A percentile compares a stretch with the other conserved stretches of the same genome.
Conservation (phyloP, 2,797 vertebrate species). For the Staurois parvus region DNA sequence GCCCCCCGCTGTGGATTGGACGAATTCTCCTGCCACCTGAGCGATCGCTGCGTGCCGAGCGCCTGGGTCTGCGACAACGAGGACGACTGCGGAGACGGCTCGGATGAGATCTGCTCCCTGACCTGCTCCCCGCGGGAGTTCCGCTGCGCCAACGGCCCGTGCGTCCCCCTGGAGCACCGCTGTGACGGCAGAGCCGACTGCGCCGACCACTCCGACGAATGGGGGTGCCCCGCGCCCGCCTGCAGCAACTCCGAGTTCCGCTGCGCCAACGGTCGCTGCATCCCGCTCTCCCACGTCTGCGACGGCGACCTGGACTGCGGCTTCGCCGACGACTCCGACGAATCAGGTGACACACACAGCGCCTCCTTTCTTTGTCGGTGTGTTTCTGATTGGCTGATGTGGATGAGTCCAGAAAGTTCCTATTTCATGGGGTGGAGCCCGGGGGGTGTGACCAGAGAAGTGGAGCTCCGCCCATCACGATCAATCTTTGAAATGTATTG, state of each 20-base stretch:
- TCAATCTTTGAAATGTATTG: not conserved
- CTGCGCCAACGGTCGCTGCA: constrained; percentile 80
- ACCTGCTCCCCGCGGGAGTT: constrained; percentile 80
- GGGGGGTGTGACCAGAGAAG: too few relatives aligned
- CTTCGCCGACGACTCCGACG: constrained; percentile 82
- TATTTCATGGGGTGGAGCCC: too few relatives aligned
- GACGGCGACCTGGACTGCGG: constrained; percentile 80
- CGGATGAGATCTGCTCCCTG: constrained; percentile 83
- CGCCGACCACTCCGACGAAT: constrained; percentile 85
- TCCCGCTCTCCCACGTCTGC: constrained; percentile 72
- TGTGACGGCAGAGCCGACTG: constrained; percentile 86
- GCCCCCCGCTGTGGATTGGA: constrained; percentile 74
- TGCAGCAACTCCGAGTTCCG: constrained; percentile 77
- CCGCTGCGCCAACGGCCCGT: constrained; percentile 81
- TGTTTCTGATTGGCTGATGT: too few relatives aligned
- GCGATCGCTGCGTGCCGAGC: constrained; percentile 82
- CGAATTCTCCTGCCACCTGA: constrained; percentile 78
- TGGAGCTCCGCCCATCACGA: not conserved
- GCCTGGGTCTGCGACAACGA: constrained; percentile 92
- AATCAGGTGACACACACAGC: constrained; percentile 70
- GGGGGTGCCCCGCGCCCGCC: constrained; percentile 75
- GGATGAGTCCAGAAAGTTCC: too few relatives aligned
- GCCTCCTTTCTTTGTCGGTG: too few relatives aligned
- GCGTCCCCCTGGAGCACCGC: constrained; percentile 78
- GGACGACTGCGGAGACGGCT: constrained; percentile 89